phyloP scores from a whole-genome alignment of 2,797 vertebrate species.

The Uromys caudimaculatus region DNA sequence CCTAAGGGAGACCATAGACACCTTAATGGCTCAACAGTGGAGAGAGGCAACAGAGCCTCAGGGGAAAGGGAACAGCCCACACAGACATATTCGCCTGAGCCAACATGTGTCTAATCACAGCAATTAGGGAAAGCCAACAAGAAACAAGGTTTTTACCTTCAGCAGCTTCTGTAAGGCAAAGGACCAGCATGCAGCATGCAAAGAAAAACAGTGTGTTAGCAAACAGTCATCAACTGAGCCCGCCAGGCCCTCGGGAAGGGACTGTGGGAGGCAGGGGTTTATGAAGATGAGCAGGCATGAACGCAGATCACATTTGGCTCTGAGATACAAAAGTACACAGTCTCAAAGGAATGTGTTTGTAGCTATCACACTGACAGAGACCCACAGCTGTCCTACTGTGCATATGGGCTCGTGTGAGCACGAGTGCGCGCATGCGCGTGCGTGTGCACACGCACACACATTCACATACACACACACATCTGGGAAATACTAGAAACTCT shows the following conservation, averaged over 20 bases:
- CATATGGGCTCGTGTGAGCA: too few relatives aligned
- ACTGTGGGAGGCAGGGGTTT: neutral
- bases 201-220: conserved; percentile 94
- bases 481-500: neutral
- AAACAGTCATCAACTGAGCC: conserved; percentile 75
- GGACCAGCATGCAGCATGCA: conserved; percentile 98
- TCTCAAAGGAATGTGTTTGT: conserved; percentile 25
- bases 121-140: conserved; percentile 74
- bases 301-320: conserved; percentile 12
- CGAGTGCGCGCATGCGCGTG: neutral
- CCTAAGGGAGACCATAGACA: conserved; percentile 29
- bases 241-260: conserved; percentile 60
- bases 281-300: conserved; percentile 60
- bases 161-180: conserved; percentile 94
- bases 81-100: conserved; percentile 52
- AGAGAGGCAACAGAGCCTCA: conserved; percentile 36
- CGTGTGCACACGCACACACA: rapidly evolving
- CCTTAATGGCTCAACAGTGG: conserved; percentile 38
- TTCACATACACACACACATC: neutral
- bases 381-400: neutral
- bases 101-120: conserved; percentile 77
- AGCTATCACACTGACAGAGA: neutral
- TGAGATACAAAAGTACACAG: conserved; percentile 7
- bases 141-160: conserved; percentile 94
- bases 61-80: conserved; percentile 59